Base-by-base conservation (phyloP, 2,888 invertebrate genomes). In the Diaperis boleti region DNA sequence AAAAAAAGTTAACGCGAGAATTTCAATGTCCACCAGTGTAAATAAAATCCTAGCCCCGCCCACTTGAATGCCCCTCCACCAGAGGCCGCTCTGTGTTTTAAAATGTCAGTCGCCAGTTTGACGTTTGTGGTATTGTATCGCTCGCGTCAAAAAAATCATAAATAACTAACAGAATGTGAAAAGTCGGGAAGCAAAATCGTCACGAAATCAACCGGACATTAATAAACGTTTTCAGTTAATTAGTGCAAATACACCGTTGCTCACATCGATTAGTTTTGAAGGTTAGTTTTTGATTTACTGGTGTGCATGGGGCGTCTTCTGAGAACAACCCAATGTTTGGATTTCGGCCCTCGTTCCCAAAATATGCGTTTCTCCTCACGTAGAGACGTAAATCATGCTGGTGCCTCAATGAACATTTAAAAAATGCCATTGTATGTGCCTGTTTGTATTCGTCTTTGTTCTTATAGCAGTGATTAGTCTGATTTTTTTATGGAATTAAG, bases 201-300 rank as follows among this genome's bases (percentile, higher is more conserved):
- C 45, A 26, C 45, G 20, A 26, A 22, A 45, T 35, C 18, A 15
- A 15, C 35, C 4, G 33, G 18, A 35, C 26, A 8, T 26, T 2
- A 2, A 3, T n/a, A n/a, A 26, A 26, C 26, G 26, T 26, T 26
- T 20, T 26, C n/a, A 26, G 26, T 26, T 26, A 1, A 2, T 26
- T 8, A 20, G 35, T 52, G 15, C 22, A 39, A 14, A 39, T 31
- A 7, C 15, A n/a, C 22, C 7, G 17, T 35, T n/a, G 29, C 29
- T 35, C 49, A 18, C n/a, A 14, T 37, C 39, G 37, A 39, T 26
- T 33, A 18, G 7, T 14, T 52, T 54, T 55, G 13, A 55, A 55
- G 55, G 55, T 55, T 55, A 55, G 55, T 55, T 55, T 42, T 54
- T 52, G 41, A 26, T 54, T 41, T 29, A 29, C 29, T 29, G 39